Percentiles rank a stretch among this genome's conserved stretches.
Conservation (phyloP, 1,140 invertebrate species). For the Lordiphosa stackelbergi region DNA sequence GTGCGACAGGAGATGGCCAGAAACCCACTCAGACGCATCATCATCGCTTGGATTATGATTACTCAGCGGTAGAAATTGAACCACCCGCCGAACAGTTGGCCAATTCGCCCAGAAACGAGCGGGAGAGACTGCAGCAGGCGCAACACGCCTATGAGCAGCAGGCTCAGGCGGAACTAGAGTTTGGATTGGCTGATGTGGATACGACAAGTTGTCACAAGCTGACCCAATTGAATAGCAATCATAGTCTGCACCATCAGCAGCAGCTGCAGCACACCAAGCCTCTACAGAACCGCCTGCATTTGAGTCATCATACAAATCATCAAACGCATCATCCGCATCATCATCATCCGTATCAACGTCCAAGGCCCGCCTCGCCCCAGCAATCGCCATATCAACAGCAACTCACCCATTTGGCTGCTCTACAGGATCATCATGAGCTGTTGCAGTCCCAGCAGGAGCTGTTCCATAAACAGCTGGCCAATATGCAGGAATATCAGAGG, state of each 20-base stretch:
- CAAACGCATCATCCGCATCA: conserved; percentile 35
- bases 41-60: conserved; percentile 53
- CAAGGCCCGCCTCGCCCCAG: conserved; percentile 41
- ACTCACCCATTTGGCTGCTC: conserved; percentile 47
- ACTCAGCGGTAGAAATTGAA: conserved; percentile 63
- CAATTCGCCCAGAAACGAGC: conserved; percentile 60
- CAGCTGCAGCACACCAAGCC: conserved; percentile 4
- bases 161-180: conserved; percentile 55
- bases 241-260: conserved; percentile 17
- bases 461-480: conserved; percentile 59
- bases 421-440: conserved; percentile 64
- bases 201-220: conserved; percentile 44
- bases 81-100: conserved; percentile 64
- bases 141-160: conserved; percentile 65
- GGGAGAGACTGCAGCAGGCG: conserved; percentile 55
- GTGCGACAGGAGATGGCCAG: conserved; percentile 27
- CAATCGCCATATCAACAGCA: conserved; percentile 60
- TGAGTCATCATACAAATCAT: conserved; percentile 34
- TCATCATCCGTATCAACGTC: conserved; percentile 64
- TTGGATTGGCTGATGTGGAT: conserved; percentile 56
- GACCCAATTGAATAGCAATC: conserved; percentile 41
- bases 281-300: conserved; percentile 25
- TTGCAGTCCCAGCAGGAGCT: conserved; percentile 59
- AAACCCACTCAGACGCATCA: conserved; percentile 48
- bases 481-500: conserved; percentile 53